These are phyloP conservation scores for Corella eumyota DNA, from an alignment of 23 tunicate species.

Conservation along the genomic window DNA sequence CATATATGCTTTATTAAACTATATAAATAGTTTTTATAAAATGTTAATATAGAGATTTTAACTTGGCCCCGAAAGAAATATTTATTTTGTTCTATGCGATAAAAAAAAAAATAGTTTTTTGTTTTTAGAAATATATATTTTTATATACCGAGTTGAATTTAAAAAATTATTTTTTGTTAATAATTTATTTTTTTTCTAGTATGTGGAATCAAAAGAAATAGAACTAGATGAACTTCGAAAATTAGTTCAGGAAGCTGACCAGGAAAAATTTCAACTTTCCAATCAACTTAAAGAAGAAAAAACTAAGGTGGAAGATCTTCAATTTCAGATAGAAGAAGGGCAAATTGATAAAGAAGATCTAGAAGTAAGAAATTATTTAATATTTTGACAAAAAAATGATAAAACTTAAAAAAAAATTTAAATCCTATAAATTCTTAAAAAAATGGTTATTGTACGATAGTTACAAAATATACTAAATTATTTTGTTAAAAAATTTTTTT, in stretches of 20 bases:
- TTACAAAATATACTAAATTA: too few relatives aligned
- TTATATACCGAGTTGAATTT: too few relatives aligned
- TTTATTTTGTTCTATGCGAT: too few relatives aligned
- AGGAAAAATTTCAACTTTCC: slow-evolving; percentile 35
- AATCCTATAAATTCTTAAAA: not conserved
- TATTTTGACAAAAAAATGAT: not conserved
- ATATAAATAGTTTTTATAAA: too few relatives aligned
- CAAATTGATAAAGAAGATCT: slow-evolving; percentile 58
- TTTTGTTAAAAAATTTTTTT: too few relatives aligned
- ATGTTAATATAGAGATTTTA: too few relatives aligned
- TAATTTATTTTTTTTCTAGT: slow-evolving; percentile 36
- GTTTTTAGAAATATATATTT: too few relatives aligned
- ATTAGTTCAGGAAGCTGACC: slow-evolving; percentile 52
- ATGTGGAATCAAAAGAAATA: slow-evolving; percentile 38
- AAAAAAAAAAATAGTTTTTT: too few relatives aligned
- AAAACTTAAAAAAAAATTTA: not conserved
- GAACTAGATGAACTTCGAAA: slow-evolving; percentile 36
- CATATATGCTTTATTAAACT: too few relatives aligned
- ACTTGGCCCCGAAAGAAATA: too few relatives aligned
- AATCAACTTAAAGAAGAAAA: slow-evolving; percentile 70
- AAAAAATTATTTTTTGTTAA: too few relatives aligned
- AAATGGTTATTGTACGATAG: not conserved
- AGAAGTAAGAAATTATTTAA: slow-evolving; percentile 52
- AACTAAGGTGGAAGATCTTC: slow-evolving; percentile 59
- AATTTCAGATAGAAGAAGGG: slow-evolving; percentile 82